Evolutionary conservation across 1,140 invertebrate species (phyloP).

Genomic region (Penaeus chinensis): DNA sequence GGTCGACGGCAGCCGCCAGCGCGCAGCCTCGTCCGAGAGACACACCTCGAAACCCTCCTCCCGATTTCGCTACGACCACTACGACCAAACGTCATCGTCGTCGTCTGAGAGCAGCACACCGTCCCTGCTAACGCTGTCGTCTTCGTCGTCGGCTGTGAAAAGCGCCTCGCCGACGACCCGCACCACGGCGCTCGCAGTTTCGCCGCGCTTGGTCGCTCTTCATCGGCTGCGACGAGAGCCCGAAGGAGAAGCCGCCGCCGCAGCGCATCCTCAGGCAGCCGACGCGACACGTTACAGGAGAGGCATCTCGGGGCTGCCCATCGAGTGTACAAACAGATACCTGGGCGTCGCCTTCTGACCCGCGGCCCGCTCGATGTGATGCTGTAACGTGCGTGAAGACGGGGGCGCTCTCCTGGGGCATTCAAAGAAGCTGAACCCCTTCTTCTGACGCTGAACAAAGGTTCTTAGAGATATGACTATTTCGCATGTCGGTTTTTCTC

Average conservation of each 20-base stretch:
- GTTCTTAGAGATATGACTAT: too few relatives aligned
- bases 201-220: constrained; percentile 46
- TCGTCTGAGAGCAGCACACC: neutral
- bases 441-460: too few relatives aligned
- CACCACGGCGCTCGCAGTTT: constrained; percentile 32
- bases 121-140: neutral
- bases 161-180: neutral
- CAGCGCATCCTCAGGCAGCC: constrained; percentile 51
- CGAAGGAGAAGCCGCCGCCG: constrained; percentile 39
- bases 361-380: neutral
- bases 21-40: neutral
- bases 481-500: too few relatives aligned
- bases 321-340: constrained; percentile 47
- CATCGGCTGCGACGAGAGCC: constrained; percentile 29
- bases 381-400: neutral
- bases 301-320: constrained; percentile 45
- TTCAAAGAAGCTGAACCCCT: neutral
- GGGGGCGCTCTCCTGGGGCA: neutral
- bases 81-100: neutral
- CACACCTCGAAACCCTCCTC: neutral
- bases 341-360: constrained; percentile 40
- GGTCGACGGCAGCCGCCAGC: neutral
- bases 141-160: neutral
- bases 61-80: neutral
- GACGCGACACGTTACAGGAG: constrained; percentile 44